Conservation (phyloP, 2,113 vertebrate genomes). For the Solenodon paradoxus region DNA sequence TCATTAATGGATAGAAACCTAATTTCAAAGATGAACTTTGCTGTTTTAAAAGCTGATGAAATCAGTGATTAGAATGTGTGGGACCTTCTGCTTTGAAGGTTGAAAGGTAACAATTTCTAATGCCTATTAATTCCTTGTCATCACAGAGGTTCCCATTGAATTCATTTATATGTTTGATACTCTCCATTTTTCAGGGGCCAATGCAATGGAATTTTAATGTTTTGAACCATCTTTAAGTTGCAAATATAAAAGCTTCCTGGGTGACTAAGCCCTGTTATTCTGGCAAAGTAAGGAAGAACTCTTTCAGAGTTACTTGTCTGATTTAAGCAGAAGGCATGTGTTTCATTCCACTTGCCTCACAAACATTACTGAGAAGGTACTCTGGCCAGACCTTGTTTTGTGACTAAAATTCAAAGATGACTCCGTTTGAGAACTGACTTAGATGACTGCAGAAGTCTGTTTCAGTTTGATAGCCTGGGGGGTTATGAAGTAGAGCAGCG, state of each 20-base stretch:
- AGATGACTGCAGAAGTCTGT: neutral
- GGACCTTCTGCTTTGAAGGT: neutral
- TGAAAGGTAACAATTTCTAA: constrained; percentile 10
- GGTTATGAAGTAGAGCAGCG: neutral
- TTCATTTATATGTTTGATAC: constrained; percentile 43
- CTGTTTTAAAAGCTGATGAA: neutral
- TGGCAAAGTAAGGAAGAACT: neutral
- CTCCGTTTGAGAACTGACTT: neutral
- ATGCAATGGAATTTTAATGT: constrained; percentile 67
- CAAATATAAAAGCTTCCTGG: constrained; percentile 48
- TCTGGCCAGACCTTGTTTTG: neutral
- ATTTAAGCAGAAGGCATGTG: neutral
- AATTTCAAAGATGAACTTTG: neutral
- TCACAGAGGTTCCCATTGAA: constrained; percentile 29
- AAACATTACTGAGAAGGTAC: neutral
- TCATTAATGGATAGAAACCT: neutral
- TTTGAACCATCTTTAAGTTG: constrained; percentile 63
- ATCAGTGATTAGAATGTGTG: neutral
- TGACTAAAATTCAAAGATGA: constrained; percentile 15
- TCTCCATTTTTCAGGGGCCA: constrained; percentile 44
- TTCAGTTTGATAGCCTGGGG: neutral
- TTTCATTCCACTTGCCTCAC: neutral
- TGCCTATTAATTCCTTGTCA: constrained; percentile 38
- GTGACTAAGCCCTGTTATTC: constrained; percentile 25
- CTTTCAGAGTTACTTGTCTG: constrained; percentile 9